Evolutionary conservation across 2,797 vertebrate species (phyloP), one percentile per base, ranked within the genome.

Genomic region (Coranthus polyacanthus): DNA sequence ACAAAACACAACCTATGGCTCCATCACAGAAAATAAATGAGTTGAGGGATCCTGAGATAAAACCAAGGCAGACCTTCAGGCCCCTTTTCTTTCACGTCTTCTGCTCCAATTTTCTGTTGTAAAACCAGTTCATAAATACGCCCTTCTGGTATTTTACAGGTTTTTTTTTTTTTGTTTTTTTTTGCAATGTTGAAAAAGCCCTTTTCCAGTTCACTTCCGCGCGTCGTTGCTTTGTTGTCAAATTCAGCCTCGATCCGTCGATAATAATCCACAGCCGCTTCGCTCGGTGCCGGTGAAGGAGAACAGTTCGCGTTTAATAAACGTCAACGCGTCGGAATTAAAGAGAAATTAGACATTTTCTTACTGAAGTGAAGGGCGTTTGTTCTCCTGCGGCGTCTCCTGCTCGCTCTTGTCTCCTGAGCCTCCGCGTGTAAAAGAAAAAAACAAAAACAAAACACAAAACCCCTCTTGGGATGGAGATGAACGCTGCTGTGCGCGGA

Each of bases 181-280:
- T 20, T 49, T 47, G 59, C 46, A 68, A 46, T 58, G 57, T 16
- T 67, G 42, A 63, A 84, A 95, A 72, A n/a, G n/a, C 95, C 95
- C 73, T 95, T 93, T 82, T 94, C 94, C 50, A 13, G 6, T 34
- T 95, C 95, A n/a, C n/a, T n/a, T n/a, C n/a, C n/a, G n/a, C n/a
- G n/a, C n/a, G n/a, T n/a, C 0, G 92, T 95, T 61, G 92, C 70
- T 95, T 94, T 49, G 93, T 94, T 77, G 91, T 94, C 78, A 94
- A 94, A 81, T 90, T 93, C 66, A 93, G 93, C 59, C 93, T 91
- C 41, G 89, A 92, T 84, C 92, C 88, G 29, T 32, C 29, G 90
- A 87, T 13, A 91, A 88, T 78, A 94, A 95, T 72, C 94, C 95
- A 34, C 90, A 93, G 43, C 92, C 87, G 10, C 90, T 87, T 68